Evolutionary conservation across 2,888 invertebrate genomes (phyloP).

Genomic region (Chironomus tentans): DNA sequence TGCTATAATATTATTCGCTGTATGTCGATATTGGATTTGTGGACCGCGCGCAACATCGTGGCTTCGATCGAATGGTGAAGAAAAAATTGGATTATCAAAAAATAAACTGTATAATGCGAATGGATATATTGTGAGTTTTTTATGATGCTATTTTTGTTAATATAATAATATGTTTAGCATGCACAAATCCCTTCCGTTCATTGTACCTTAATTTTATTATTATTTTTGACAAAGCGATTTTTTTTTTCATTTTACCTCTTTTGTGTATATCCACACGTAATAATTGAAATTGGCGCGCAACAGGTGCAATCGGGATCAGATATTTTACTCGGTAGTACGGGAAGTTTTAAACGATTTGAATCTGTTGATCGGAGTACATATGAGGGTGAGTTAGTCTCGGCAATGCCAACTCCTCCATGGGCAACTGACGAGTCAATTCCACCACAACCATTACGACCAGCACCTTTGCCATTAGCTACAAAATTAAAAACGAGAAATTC

Average conservation of each 20-base stretch:
- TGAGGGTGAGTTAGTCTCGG: conserved; percentile 39
- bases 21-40: conserved; percentile 34
- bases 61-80: conserved; percentile 41
- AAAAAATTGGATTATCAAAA: conserved; percentile 42
- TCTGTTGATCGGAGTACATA: conserved; percentile 51
- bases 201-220: not conserved
- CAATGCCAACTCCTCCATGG: conserved; percentile 39
- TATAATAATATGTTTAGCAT: too few species aligned
- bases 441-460: conserved; percentile 56
- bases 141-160: not conserved
- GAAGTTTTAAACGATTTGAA: conserved; percentile 57
- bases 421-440: conserved; percentile 45
- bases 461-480: conserved; percentile 41
- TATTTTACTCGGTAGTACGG: conserved; percentile 50
- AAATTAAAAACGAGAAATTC: not conserved
- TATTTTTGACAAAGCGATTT: not conserved
- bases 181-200: too few species aligned
- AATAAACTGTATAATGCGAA: conserved; percentile 52
- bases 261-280: too few species aligned
- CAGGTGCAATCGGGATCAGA: conserved; percentile 58
- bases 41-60: conserved; percentile 38
- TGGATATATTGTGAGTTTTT: conserved; percentile 54
- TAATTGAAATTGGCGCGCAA: conserved; percentile 28
- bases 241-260: not conserved
- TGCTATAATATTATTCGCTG: conserved; percentile 36